A percentile compares a stretch with the other conserved stretches of the same genome.
Evolutionary conservation across 2,797 vertebrate genomes (phyloP).

Genomic region (Characodon lateralis): DNA sequence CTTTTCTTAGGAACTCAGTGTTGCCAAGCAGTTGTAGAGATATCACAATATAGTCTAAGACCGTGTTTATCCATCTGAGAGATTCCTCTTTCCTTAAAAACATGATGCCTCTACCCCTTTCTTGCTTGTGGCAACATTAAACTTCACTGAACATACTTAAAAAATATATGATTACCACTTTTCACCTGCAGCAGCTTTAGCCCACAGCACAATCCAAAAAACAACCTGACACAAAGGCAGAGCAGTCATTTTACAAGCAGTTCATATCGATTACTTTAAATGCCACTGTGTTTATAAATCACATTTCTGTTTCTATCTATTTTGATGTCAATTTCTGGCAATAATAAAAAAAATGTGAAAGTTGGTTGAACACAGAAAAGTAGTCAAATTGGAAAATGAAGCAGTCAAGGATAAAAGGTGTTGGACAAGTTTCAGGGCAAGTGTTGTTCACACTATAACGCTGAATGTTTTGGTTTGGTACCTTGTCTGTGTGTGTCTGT

Average conservation of each 20-base stretch:
- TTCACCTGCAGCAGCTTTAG: not conserved
- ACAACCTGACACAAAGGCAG: not conserved
- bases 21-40: slow-evolving; percentile 11
- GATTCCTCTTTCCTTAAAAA: slow-evolving; percentile 6
- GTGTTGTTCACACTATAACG: slow-evolving; percentile 43
- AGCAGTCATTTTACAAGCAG: slow-evolving; percentile 12
- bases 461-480: slow-evolving; percentile 46
- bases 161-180: slow-evolving; percentile 4
- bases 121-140: not conserved
- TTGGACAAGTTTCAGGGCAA: slow-evolving; percentile 50
- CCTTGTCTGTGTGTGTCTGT: slow-evolving; percentile 32
- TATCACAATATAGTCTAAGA: slow-evolving; percentile 8
- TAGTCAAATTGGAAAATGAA: slow-evolving; percentile 23
- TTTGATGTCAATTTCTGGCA: slow-evolving; percentile 31
- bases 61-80: slow-evolving; percentile 8
- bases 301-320: slow-evolving; percentile 49
- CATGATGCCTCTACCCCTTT: not conserved
- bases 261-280: slow-evolving; percentile 10
- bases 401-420: slow-evolving; percentile 27
- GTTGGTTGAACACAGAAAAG: slow-evolving; percentile 54
- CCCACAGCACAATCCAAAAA: not conserved
- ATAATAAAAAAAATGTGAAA: slow-evolving; percentile 51
- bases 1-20: slow-evolving; percentile 2
- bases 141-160: not conserved
- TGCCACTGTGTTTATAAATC: slow-evolving; percentile 31